phyloP scores from a whole-genome alignment of 2,888 invertebrate species.

The Siphonodentalium dalli region DNA sequence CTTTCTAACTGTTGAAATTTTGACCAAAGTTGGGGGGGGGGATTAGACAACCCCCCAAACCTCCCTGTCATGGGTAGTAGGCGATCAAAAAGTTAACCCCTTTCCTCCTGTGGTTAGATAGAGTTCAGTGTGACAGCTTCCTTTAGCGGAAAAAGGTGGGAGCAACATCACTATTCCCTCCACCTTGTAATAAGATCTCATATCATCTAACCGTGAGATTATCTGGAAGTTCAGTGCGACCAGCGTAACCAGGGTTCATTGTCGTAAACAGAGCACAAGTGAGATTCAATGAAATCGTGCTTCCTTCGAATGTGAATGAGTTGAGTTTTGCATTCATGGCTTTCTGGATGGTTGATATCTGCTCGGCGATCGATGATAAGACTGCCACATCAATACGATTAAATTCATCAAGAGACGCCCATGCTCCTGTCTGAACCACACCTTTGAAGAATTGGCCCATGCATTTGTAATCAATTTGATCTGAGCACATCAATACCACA shows the following conservation, averaged over 20 bases:
- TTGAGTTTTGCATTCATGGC: slow-evolving; percentile 61
- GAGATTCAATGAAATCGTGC: slow-evolving; percentile 62
- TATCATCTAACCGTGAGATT: slow-evolving; percentile 59
- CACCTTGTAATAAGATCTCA: too few species aligned
- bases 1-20: too few species aligned
- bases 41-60: too few species aligned
- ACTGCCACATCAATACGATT: slow-evolving; percentile 66
- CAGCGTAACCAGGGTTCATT: slow-evolving; percentile 66
- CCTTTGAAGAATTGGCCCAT: slow-evolving; percentile 67
- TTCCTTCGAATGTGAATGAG: slow-evolving; percentile 63
- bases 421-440: slow-evolving; percentile 64
- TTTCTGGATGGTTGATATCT: slow-evolving; percentile 64
- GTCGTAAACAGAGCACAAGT: slow-evolving; percentile 65
- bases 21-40: too few species aligned
- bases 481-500: slow-evolving; percentile 66
- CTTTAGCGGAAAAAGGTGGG: too few species aligned
- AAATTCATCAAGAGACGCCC: slow-evolving; percentile 66
- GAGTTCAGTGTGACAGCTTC: too few species aligned
- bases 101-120: too few species aligned
- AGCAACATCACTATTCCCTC: too few species aligned
- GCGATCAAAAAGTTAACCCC: too few species aligned
- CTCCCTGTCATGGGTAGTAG: too few species aligned
- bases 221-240: slow-evolving; percentile 64
- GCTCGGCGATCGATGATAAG: slow-evolving; percentile 64
- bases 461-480: slow-evolving; percentile 65